Evolutionary conservation across 2,888 invertebrate genomes (phyloP).

Genomic region (Mactromeris polynyma): DNA sequence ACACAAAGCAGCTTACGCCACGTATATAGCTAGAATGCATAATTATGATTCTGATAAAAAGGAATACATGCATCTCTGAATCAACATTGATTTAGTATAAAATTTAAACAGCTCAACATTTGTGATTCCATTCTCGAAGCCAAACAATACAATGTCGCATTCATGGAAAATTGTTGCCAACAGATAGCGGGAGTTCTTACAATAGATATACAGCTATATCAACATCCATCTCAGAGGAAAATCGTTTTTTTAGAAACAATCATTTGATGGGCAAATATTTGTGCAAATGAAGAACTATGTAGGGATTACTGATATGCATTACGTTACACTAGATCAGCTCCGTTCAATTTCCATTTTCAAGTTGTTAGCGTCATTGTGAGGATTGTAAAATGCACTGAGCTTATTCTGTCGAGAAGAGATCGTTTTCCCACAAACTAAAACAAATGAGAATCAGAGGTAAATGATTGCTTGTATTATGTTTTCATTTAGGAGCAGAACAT

Average conservation of each 20-base stretch:
- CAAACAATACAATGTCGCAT: not conserved
- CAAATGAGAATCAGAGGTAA: not conserved
- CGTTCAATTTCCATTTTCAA: not conserved
- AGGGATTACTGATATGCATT: not conserved
- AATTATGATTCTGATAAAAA: not conserved
- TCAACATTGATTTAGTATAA: not conserved
- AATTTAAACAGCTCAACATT: not conserved
- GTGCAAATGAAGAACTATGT: not conserved
- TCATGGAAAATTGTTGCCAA: not conserved
- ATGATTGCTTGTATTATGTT: not conserved
- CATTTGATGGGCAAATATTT: no score
- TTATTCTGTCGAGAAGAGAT: not conserved
- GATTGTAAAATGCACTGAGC: not conserved
- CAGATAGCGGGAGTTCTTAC: no score
- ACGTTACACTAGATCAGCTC: not conserved
- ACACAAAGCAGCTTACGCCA: not conserved
- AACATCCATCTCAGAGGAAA: not conserved
- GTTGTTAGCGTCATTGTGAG: not conserved
- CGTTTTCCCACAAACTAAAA: not conserved
- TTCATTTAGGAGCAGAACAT: not conserved
- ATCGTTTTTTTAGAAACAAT: no score
- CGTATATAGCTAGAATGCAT: not conserved
- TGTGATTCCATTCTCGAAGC: not conserved
- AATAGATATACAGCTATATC: not conserved
- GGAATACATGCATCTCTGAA: not conserved